Base-by-base conservation (phyloP, 2,113 vertebrate genomes). In the Scatophagus argus region DNA sequence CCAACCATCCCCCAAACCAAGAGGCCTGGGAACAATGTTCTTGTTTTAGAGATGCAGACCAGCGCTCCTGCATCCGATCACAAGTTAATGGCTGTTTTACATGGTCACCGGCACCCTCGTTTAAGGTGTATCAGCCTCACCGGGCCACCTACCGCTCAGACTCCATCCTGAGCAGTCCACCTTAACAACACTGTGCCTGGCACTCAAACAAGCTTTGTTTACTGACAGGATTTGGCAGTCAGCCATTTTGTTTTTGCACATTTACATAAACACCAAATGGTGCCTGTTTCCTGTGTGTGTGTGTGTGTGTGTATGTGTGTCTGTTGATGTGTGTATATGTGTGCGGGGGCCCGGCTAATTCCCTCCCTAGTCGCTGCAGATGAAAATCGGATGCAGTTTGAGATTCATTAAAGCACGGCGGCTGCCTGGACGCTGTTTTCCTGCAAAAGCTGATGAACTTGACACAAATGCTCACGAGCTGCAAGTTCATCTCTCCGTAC, bases 181-280 rank as follows among this genome's bases (percentile, higher is more conserved):
- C 91, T 92, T 93, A 92, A 93, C 81, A 80, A 63, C 79, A 52
- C 87, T 71, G 72, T 44, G 80, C 89, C 84, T 87, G 88, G 88
- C 89, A 85, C 73, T 87, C 82, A 83, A 83, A 89, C 89, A 70
- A 85, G 87, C 92, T 92, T 92, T 93, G 91, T 93, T 92, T 93
- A 93, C 88, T 89, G 92, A 89, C 91, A 86, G 91, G 89, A 89
- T 90, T 93, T 93, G 93, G 93, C 93, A 93, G 93, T 78, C 90
- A 88, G 93, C 92, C 92, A 94, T 94, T 90, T 94, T 94, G 91
- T 94, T 93, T 92, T 82, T 86, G 79, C 84, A 82, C 83, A 91
- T 94, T 93, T 91, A 82, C 92, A 94, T 94, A 91, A 94, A 93
- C 91, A 85, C 89, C 91, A 92, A 93, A 93, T 91, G 90, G 91